Percentiles rank a stretch among this genome's conserved stretches.
Evolutionary conservation across 2,888 invertebrate species (phyloP).

Genomic region (Cantharis lateralis): DNA sequence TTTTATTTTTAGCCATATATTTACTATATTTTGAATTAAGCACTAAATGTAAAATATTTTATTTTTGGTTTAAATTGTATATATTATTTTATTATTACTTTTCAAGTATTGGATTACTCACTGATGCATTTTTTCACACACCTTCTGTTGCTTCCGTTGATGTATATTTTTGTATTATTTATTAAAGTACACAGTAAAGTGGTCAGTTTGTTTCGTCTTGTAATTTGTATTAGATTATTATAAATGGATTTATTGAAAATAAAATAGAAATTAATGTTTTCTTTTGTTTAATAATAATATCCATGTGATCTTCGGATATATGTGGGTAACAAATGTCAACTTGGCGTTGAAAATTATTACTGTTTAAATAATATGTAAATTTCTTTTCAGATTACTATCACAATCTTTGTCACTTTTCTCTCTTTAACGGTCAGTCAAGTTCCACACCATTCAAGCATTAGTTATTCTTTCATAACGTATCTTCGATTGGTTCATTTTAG

Average conservation of each 20-base stretch:
- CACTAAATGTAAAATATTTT: not conserved
- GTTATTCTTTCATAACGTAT: no score
- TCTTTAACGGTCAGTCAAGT: no score
- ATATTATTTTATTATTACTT: not conserved
- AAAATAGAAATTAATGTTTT: not conserved
- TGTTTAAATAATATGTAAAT: no score
- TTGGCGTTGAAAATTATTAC: no score
- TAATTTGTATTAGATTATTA: not conserved
- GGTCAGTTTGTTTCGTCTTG: not conserved
- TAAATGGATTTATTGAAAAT: not conserved
- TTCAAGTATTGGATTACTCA: not conserved
- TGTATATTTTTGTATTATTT: not conserved
- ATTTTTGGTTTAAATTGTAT: not conserved
- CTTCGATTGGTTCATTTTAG: no score
- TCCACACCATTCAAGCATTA: no score
- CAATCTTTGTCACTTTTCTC: no score
- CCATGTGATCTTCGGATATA: no score
- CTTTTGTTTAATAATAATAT: no score
- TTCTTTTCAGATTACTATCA: no score
- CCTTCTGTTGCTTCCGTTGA: not conserved
- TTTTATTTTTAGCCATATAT: slow-evolving; percentile 12
- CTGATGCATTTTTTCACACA: not conserved
- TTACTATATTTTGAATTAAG: not conserved
- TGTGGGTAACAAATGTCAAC: no score
- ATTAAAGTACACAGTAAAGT: not conserved